A percentile compares a stretch with the other conserved stretches of the same genome.
Evolutionary conservation across 2,888 invertebrate genomes (phyloP).

Genomic region (Oscheius myriophilus): DNA sequence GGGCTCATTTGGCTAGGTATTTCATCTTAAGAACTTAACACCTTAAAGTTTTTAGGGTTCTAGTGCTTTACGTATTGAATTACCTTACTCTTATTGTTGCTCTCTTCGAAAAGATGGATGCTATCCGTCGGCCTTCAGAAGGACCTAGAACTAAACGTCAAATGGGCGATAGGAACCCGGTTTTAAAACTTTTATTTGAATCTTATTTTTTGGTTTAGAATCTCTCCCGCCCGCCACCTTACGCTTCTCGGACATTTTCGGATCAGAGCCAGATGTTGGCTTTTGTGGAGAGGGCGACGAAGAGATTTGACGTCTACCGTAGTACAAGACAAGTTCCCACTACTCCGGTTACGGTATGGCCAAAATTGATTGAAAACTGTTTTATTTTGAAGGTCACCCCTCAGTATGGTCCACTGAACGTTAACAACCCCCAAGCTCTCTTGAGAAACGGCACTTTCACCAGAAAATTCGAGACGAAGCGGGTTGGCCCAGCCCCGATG

Average conservation of each 20-base stretch:
- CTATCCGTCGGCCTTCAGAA: conserved; percentile 33
- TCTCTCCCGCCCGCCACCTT: conserved; percentile 51
- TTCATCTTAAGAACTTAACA: background rate
- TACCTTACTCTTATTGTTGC: conserved; percentile 91
- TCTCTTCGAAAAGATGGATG: conserved; percentile 84
- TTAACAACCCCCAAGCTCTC: conserved; percentile 61
- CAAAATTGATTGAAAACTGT: background rate
- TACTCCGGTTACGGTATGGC: conserved; percentile 42
- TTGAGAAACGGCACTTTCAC: conserved; percentile 50
- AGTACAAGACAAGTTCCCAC: conserved; percentile 40
- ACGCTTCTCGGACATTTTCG: conserved; percentile 54
- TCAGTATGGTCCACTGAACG: conserved; percentile 67
- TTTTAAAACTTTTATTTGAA: conserved; percentile 7
- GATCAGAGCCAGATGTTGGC: conserved; percentile 49
- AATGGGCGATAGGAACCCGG: conserved; percentile 54
- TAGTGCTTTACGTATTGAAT: conserved; percentile 91
- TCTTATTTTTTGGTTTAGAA: conserved; percentile 34
- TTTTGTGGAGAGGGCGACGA: conserved; percentile 46
- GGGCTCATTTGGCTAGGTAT: conserved; percentile 88
- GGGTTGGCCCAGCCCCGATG: conserved; percentile 48
- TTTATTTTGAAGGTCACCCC: conserved; percentile 48
- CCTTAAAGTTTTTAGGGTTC: conserved; percentile 81
- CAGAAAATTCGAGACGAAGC: conserved; percentile 39
- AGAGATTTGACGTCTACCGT: conserved; percentile 37
- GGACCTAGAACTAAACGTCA: conserved; percentile 37